phyloP scores from a whole-genome alignment of 2,113 vertebrate genomes.

The Bagarius yarrelli region DNA sequence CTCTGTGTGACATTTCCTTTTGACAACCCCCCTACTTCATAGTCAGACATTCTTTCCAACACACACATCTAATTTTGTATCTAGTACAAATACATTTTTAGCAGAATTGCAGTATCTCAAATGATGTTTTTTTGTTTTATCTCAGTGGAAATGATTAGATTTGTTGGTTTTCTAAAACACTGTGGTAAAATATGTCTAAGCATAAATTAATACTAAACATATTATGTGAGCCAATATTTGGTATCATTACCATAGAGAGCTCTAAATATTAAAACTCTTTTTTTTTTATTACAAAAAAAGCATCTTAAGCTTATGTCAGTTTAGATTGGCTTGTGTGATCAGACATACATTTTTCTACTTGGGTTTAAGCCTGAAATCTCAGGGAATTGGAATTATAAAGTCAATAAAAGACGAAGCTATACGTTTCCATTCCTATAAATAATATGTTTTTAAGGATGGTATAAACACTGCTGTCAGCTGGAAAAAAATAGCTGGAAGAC shows the following conservation, averaged over 20 bases:
- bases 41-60: background rate
- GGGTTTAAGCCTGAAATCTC: constrained; percentile 15
- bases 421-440: background rate
- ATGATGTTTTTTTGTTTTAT: background rate
- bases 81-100: background rate
- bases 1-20: background rate
- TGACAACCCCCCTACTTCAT: background rate
- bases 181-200: background rate
- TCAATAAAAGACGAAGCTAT: background rate
- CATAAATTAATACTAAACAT: background rate
- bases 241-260: background rate
- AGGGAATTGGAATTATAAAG: constrained; percentile 11
- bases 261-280: background rate
- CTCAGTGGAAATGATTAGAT: background rate
- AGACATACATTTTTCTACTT: constrained; percentile 25
- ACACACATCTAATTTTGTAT: background rate
- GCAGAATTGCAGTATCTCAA: background rate
- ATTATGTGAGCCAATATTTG: background rate
- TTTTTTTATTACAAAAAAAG: background rate
- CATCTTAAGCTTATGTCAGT: constrained; percentile 8
- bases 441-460: too few species aligned
- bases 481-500: too few species aligned
- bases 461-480: too few species aligned
- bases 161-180: background rate
- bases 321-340: constrained; percentile 24